Evolutionary conservation across 2,113 vertebrate genomes (phyloP).

Genomic region (Sander vitreus): DNA sequence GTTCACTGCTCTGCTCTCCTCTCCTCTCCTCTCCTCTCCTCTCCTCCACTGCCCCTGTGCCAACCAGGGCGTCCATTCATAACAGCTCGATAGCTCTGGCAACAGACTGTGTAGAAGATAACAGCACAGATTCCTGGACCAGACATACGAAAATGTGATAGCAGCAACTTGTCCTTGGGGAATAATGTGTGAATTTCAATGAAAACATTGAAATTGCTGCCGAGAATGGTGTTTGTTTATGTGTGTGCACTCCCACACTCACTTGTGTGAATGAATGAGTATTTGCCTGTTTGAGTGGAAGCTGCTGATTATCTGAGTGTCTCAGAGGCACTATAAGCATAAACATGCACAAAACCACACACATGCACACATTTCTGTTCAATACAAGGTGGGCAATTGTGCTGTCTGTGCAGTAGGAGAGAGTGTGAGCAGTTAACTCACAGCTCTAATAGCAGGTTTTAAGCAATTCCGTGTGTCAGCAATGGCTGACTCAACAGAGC

Average conservation of each 20-base stretch:
- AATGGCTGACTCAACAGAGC: conserved; percentile 64
- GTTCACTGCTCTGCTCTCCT: conserved; percentile 17
- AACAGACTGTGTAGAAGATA: conserved; percentile 35
- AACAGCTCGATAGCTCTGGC: conserved; percentile 48
- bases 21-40: conserved; percentile 26
- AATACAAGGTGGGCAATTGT: conserved; percentile 54
- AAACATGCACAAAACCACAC: conserved; percentile 40
- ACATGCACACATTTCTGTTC: conserved; percentile 45
- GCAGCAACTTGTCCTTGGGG: conserved; percentile 49
- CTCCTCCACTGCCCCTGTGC: conserved; percentile 22
- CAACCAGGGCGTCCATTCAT: conserved; percentile 45
- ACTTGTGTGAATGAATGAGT: conserved; percentile 56
- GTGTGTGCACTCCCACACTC: conserved; percentile 3
- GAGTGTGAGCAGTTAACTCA: conserved; percentile 54
- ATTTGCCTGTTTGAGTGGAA: conserved; percentile 50
- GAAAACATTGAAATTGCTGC: conserved; percentile 22
- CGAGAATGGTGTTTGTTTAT: conserved; percentile 9
- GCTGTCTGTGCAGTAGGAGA: conserved; percentile 49
- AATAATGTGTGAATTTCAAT: conserved; percentile 47
- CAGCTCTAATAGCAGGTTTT: conserved; percentile 73
- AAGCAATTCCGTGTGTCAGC: conserved; percentile 68
- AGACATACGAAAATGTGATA: conserved; percentile 53
- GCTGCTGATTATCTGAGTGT: conserved; percentile 55
- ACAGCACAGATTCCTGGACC: conserved; percentile 22
- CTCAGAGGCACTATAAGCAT: conserved; percentile 37